Evolutionary conservation across 92 coral and sea anemone species (phyloP), one percentile per base, ranked within the genome.

Genomic region (Pocillopora grandis): DNA sequence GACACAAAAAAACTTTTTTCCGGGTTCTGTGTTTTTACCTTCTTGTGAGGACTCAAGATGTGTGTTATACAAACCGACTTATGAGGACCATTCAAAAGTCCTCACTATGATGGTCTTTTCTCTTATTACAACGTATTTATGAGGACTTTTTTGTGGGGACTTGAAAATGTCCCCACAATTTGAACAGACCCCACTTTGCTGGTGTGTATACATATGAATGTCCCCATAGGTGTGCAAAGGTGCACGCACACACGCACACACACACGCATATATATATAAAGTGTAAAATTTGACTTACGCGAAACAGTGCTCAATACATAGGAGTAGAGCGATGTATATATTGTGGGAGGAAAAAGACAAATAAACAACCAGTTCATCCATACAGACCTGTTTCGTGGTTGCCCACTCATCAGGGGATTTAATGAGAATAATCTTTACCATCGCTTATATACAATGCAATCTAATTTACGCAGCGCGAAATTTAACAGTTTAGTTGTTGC

Each of bases 181-280:
- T 27, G 27, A 27, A 27, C 27, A 27, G 27, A 27, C 27, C 27
- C 27, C 27, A 68, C 73, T 68, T 68, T 68, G 42, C 73, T 68
- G 73, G 73, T 68, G 73, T 68, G 73, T 68, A 23, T 68, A 10
- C 73, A 68, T 68, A 68, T 68, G 12, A 68, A 68, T 68, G 73
- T 68, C 56, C 73, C 73, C 33, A 33, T 27, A 70, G 37, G 5
- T 70, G 75, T 70, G 57, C 75, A 58, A 14, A 14, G 62, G 10
- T 58, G 62, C 10, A 58, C 62, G 0, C 62, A 9, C 62, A 58
- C 27, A 27, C 27, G 0, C 27, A 0, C 27, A 27, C 27, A 27
- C 27, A 27, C 27, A 27, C 27, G 0, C 27, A 27, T 1, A 27
- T 1, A 27, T 1, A 27, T 1, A 27, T 1, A 27, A n/a, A n/a